Conservation (phyloP, 2,113 vertebrate genomes). For the Zingel zingel region DNA sequence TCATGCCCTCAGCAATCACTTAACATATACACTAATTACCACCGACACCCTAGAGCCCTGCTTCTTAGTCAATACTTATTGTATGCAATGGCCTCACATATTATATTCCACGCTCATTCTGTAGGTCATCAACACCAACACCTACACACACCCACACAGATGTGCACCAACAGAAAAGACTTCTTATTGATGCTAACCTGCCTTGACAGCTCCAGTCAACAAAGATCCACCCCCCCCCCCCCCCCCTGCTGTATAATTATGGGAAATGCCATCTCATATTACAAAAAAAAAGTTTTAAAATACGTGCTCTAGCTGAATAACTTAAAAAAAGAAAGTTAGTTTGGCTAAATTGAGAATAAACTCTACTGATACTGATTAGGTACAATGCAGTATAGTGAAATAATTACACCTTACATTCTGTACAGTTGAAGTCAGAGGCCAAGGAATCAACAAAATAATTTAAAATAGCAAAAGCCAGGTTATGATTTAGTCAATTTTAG, state of each 20-base stretch:
- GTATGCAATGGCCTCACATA: constrained; percentile 13
- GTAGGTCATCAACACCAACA: constrained; percentile 43
- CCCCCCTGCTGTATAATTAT: constrained; percentile 33
- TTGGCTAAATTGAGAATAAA: not conserved
- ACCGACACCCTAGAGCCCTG: constrained; percentile 46
- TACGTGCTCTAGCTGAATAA: not conserved
- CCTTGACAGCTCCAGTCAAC: constrained; percentile 37
- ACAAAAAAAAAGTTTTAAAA: constrained; percentile 5
- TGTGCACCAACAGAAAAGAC: constrained; percentile 35
- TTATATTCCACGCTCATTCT: constrained; percentile 25
- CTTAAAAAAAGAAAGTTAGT: not conserved
- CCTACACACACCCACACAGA: constrained; percentile 55
- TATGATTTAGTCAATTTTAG: not conserved
- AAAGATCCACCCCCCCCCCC: constrained; percentile 6
- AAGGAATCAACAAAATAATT: not conserved
- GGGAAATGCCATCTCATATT: constrained; percentile 26
- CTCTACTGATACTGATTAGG: not conserved
- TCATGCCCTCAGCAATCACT: constrained; percentile 65
- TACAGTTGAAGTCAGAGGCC: not conserved
- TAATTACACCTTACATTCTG: not conserved
- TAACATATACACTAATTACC: constrained; percentile 76
- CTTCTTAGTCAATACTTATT: constrained; percentile 44
- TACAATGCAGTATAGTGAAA: not conserved
- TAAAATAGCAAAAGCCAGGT: not conserved
- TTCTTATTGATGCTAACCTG: constrained; percentile 46